Evolutionary conservation across 1,140 invertebrate species (phyloP).

Genomic region (Ostrea denselamellosa): DNA sequence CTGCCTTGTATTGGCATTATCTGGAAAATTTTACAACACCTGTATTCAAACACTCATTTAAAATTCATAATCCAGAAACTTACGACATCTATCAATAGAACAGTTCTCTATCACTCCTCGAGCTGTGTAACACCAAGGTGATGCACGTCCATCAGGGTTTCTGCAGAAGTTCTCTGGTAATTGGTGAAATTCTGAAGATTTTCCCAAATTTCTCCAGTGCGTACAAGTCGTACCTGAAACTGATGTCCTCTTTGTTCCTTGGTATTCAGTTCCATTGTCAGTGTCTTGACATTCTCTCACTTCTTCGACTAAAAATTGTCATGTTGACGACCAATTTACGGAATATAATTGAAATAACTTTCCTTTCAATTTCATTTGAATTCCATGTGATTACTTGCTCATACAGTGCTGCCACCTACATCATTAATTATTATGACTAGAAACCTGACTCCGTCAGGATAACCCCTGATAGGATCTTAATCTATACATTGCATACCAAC

Average conservation of each 20-base stretch:
- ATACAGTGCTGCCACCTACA: no score
- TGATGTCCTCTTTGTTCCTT: not conserved
- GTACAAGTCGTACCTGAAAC: not conserved
- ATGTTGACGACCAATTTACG: not conserved
- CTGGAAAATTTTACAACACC: no score
- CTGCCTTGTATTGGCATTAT: no score
- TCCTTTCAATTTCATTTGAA: no score
- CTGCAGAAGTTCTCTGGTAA: not conserved
- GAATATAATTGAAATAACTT: no score
- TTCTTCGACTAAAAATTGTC: not conserved
- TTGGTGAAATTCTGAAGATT: not conserved
- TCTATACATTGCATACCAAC: no score
- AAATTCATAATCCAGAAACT: not conserved
- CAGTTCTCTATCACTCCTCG: not conserved
- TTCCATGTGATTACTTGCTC: no score
- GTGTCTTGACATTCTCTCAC: not conserved
- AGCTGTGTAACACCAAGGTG: not conserved
- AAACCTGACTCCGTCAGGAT: no score
- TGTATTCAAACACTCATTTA: no score
- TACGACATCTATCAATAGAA: constrained; percentile 7
- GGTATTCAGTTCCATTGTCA: not conserved
- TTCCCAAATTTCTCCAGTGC: not conserved
- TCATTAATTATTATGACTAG: no score
- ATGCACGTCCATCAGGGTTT: not conserved
- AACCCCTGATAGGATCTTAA: no score